Percentiles rank a stretch among this genome's conserved stretches.
phyloP scores from a whole-genome alignment of 2,797 vertebrate species.

The Lerista edwardsae region DNA sequence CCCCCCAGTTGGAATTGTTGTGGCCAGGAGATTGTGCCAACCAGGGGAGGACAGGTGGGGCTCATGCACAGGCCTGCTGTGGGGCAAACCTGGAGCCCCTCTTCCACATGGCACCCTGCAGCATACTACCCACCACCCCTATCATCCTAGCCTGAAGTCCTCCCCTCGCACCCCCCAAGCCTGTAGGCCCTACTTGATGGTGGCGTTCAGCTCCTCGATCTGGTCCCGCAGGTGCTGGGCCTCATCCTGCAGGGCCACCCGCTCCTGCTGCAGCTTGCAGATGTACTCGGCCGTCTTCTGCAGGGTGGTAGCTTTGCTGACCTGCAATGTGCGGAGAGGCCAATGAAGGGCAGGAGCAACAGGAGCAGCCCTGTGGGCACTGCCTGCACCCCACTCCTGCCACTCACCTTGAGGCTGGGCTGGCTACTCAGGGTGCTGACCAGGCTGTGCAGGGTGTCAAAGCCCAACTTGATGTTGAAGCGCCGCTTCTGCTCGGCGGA shows the following conservation, averaged over 20 bases:
- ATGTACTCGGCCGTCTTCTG: conserved; percentile 97
- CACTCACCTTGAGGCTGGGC: conserved; percentile 91
- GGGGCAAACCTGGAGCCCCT: no score
- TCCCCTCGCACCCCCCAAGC: fast-evolving
- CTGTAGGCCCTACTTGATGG: conserved; percentile 85
- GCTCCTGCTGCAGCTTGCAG: conserved; percentile 94
- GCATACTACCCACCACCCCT: no score
- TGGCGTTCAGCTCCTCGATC: conserved; percentile 89
- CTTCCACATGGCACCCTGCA: no score
- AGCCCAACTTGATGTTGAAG: conserved; percentile 98
- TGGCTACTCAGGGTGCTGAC: conserved; percentile 92
- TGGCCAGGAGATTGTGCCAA: no score
- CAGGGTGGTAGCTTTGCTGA: conserved; percentile 95
- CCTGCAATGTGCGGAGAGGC: conserved; percentile 68
- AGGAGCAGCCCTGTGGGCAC: background rate
- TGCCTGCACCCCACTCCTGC: fast-evolving
- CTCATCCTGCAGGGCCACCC: conserved; percentile 90
- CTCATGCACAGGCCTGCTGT: no score
- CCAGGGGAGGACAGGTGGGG: no score
- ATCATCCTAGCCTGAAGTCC: background rate
- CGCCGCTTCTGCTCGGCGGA: conserved; percentile 97
- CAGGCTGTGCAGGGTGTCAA: conserved; percentile 91
- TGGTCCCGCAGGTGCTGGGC: conserved; percentile 89
- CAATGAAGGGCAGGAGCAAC: no score
- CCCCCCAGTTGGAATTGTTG: no score